phyloP scores from a whole-genome alignment of 2,797 vertebrate species.

The Chaetodon trifasciatus region DNA sequence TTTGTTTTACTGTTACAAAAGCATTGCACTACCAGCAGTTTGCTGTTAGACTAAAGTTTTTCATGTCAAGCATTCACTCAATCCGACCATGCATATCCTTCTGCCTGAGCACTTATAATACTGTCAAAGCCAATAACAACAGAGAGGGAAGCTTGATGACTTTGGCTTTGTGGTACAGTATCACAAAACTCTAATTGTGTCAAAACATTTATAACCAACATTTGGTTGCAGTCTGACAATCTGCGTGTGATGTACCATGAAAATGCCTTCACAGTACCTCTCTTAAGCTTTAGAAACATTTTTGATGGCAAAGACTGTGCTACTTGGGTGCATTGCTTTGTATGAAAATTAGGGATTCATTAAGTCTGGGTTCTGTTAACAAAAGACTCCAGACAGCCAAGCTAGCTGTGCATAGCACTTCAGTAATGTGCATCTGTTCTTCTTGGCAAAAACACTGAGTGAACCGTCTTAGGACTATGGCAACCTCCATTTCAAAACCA shows the following conservation, averaged over 20 bases:
- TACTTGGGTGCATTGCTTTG: not conserved
- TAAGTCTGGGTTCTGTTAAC: not conserved
- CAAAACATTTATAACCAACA: not conserved
- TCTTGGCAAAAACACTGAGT: not conserved
- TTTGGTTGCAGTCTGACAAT: not conserved
- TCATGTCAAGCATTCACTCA: conserved; percentile 13
- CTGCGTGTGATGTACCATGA: not conserved
- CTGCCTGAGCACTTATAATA: not conserved
- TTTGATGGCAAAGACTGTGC: not conserved
- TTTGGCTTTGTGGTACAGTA: not conserved
- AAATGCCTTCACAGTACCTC: not conserved
- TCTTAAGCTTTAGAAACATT: not conserved
- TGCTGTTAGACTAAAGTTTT: not conserved
- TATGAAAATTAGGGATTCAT: conserved; percentile 2
- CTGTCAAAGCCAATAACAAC: not conserved
- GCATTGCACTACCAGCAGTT: not conserved
- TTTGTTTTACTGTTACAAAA: conserved; percentile 2
- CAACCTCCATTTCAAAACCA: conserved; percentile 17
- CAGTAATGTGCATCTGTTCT: conserved; percentile 3
- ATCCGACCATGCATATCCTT: conserved; percentile 8
- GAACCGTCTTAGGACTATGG: not conserved
- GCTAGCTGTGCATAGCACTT: not conserved
- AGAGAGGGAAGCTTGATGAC: not conserved
- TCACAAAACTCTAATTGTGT: not conserved
- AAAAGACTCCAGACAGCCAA: not conserved